These are phyloP conservation scores for Troides helena DNA, from an alignment of 2,888 invertebrate genomes.

Conservation along the genomic window DNA sequence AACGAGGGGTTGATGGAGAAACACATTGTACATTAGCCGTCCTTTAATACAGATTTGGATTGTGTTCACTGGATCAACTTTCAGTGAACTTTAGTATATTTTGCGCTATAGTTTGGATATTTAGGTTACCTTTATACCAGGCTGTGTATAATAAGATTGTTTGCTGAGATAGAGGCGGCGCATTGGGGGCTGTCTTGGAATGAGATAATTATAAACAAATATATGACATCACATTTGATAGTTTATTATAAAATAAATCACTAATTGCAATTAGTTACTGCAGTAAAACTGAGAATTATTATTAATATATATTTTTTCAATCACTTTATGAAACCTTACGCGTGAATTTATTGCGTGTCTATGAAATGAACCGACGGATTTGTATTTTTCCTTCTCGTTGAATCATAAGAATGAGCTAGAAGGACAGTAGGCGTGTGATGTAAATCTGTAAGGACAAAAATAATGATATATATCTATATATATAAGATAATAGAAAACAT, in stretches of 20 bases:
- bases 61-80: no score
- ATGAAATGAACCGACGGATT: conserved; percentile 40
- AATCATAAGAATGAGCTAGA: conserved; percentile 38
- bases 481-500: not conserved
- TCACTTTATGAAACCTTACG: not conserved
- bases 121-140: no score
- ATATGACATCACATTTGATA: not conserved
- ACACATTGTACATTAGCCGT: no score
- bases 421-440: conserved; percentile 33
- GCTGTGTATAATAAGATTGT: no score
- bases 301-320: not conserved
- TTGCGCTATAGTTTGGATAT: no score
- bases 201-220: not conserved
- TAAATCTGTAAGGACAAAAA: conserved; percentile 19
- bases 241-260: not conserved
- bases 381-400: conserved; percentile 43
- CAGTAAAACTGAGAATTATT: not conserved
- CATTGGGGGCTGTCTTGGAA: no score
- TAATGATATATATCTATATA: not conserved
- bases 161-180: no score
- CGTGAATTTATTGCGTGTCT: conserved; percentile 23
- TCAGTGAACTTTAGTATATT: no score
- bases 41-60: no score
- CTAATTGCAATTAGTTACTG: not conserved
- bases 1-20: no score